These are phyloP conservation scores for Periplaneta americana DNA, from an alignment of 1,140 invertebrate species.

Conservation along the genomic window DNA sequence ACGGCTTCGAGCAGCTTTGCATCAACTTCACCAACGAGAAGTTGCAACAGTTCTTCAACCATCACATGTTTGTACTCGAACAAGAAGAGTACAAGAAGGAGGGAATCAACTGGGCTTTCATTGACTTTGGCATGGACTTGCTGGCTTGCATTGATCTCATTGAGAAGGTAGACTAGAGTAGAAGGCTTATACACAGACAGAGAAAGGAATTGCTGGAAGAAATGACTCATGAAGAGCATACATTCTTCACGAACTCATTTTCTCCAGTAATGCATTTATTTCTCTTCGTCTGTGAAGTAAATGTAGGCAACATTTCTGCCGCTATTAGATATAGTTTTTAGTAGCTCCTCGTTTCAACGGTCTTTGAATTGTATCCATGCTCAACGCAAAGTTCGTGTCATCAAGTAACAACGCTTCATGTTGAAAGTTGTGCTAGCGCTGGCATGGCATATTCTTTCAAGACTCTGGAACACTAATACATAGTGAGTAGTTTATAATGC, in stretches of 20 bases:
- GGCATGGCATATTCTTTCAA: background rate
- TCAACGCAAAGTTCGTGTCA: background rate
- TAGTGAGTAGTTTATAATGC: no score
- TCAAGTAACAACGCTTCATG: background rate
- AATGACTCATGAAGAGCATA: no score
- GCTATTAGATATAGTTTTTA: background rate
- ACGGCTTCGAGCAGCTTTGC: conserved; percentile 98
- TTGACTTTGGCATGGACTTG: conserved; percentile 97
- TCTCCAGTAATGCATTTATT: no score
- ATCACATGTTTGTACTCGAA: conserved; percentile 97
- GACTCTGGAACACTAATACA: background rate
- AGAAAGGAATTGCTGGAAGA: background rate
- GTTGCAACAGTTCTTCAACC: conserved; percentile 97
- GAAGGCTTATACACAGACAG: background rate
- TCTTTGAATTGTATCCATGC: background rate
- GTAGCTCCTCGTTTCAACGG: background rate
- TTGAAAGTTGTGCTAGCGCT: background rate
- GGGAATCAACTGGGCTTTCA: conserved; percentile 93
- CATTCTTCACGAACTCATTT: no score
- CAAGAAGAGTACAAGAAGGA: conserved; percentile 96
- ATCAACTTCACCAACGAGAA: conserved; percentile 99
- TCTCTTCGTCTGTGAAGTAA: background rate
- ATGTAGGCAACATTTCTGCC: background rate
- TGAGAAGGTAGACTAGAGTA: conserved; percentile 64
- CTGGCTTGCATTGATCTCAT: conserved; percentile 95